These are phyloP conservation scores for Dicentrarchus labrax DNA, from an alignment of 2,113 vertebrate species.

Conservation along the genomic window DNA sequence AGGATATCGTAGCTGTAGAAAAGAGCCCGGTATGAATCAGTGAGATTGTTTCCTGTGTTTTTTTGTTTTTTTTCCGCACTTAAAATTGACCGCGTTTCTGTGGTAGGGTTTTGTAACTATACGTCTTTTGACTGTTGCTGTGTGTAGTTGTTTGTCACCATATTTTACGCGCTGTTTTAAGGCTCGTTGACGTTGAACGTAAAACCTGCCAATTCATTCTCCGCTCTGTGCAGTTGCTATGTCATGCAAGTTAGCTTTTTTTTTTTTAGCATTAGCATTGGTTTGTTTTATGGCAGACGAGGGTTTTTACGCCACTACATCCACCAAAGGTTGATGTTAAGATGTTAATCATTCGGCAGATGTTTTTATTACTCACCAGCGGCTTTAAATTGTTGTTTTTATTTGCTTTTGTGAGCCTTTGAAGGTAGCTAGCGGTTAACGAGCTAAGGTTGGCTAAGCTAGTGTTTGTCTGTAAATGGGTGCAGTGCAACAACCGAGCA, in stretches of 20 bases:
- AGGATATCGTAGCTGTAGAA: constrained; percentile 83
- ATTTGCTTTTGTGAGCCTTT: neutral
- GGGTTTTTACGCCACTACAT: neutral
- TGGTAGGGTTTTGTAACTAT: neutral
- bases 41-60: constrained; percentile 11
- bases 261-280: constrained; percentile 55
- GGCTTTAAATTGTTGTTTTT: accelerated
- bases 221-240: constrained; percentile 55
- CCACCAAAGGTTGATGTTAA: accelerated
- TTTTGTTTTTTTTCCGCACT: neutral
- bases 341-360: neutral
- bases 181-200: neutral
- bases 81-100: neutral
- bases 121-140: accelerated
- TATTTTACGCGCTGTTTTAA: too few species aligned
- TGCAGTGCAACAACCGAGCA: neutral
- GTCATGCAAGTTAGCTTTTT: constrained; percentile 71
- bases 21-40: constrained; percentile 78
- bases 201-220: constrained; percentile 83
- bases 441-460: constrained; percentile 19
- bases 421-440: constrained; percentile 2
- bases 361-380: neutral
- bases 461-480: neutral
- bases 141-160: accelerated
- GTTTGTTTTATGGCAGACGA: neutral